These are phyloP conservation scores for Dreissena rostriformis DNA, from an alignment of 1,140 invertebrate species.

Conservation along the genomic window DNA sequence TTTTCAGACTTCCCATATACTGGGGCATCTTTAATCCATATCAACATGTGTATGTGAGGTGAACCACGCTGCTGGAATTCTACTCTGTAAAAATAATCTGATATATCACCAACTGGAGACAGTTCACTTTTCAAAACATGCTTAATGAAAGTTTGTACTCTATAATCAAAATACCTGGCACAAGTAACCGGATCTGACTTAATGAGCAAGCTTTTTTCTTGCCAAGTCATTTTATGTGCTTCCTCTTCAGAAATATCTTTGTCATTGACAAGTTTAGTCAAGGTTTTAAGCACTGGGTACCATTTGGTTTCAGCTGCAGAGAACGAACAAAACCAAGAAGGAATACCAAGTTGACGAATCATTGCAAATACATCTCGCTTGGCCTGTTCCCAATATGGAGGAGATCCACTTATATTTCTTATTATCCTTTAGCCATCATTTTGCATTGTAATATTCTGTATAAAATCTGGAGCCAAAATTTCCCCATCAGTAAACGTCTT, in stretches of 20 bases:
- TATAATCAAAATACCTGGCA: slow-evolving; percentile 56
- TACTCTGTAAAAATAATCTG: slow-evolving; percentile 73
- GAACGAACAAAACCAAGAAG: slow-evolving; percentile 56
- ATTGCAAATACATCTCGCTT: slow-evolving; percentile 30
- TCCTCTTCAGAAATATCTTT: slow-evolving; percentile 39
- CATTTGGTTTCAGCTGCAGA: slow-evolving; percentile 43
- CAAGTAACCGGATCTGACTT: slow-evolving; percentile 37
- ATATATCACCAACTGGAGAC: slow-evolving; percentile 55
- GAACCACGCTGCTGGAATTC: slow-evolving; percentile 81
- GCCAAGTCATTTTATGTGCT: background rate
- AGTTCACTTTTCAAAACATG: slow-evolving; percentile 27
- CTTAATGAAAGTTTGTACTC: slow-evolving; percentile 52
- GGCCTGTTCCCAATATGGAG: slow-evolving; percentile 3
- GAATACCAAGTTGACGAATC: slow-evolving; percentile 48
- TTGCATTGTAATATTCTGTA: slow-evolving; percentile 53
- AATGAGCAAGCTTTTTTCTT: slow-evolving; percentile 49
- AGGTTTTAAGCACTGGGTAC: background rate
- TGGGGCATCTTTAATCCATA: slow-evolving; percentile 79
- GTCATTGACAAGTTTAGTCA: slow-evolving; percentile 28
- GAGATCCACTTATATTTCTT: slow-evolving; percentile 2
- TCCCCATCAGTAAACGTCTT: slow-evolving; percentile 57
- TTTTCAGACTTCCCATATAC: slow-evolving; percentile 40
- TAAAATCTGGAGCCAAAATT: slow-evolving; percentile 19
- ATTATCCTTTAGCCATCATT: slow-evolving; percentile 63
- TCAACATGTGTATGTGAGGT: slow-evolving; percentile 80